phyloP scores from a whole-genome alignment of 2,113 vertebrate species.

The Microtus richardsoni region DNA sequence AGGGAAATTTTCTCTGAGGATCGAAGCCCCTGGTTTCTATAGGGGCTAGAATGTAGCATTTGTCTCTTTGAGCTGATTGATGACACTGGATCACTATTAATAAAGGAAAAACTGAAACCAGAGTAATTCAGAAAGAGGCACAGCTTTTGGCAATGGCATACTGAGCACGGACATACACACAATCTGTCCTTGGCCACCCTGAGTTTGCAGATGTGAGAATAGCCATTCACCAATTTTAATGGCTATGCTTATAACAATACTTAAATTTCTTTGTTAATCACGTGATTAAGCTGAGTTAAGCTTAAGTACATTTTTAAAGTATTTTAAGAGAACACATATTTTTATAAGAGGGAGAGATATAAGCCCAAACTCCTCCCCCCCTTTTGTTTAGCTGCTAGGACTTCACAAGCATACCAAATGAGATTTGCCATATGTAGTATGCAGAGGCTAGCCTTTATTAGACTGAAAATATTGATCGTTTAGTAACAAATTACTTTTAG shows the following conservation, averaged over 20 bases:
- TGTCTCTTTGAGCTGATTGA: neutral
- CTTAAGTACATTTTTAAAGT: neutral
- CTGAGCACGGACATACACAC: neutral
- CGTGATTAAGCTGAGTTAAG: neutral
- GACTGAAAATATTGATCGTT: slow-evolving; percentile 26
- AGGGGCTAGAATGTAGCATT: neutral
- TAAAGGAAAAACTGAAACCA: neutral
- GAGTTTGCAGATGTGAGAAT: neutral
- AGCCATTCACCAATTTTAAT: neutral
- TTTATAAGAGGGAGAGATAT: neutral
- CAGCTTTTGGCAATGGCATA: neutral
- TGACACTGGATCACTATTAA: neutral
- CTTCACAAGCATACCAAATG: neutral
- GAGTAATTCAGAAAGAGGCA: neutral
- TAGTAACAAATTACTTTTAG: neutral
- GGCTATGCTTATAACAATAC: neutral
- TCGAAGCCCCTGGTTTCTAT: slow-evolving; percentile 5
- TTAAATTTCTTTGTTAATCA: neutral
- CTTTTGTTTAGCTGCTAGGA: neutral
- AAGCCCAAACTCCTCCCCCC: neutral
- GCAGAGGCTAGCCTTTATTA: neutral
- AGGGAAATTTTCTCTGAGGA: neutral
- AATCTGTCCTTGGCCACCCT: neutral
- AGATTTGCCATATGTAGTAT: neutral
- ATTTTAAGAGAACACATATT: slow-evolving; percentile 10